These are phyloP conservation scores for Limenitis camilla DNA, from an alignment of 2,888 invertebrate species.

Conservation along the genomic window DNA sequence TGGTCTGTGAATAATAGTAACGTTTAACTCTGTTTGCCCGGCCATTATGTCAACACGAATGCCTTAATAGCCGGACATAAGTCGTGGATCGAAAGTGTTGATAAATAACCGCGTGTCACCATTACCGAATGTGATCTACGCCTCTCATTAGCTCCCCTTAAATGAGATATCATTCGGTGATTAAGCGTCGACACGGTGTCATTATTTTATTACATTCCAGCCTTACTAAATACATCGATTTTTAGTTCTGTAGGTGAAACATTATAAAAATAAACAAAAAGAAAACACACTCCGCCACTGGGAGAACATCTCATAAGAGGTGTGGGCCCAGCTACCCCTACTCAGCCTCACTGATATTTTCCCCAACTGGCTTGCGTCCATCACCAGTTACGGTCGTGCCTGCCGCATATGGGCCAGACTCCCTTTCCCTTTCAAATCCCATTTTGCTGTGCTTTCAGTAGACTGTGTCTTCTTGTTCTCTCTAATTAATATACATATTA, in stretches of 20 bases:
- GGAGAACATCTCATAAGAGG: too few relatives aligned
- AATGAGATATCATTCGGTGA: slow-evolving; percentile 67
- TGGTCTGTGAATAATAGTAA: slow-evolving; percentile 43
- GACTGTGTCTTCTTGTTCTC: too few relatives aligned
- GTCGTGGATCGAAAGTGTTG: slow-evolving; percentile 68
- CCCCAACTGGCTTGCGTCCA: too few relatives aligned
- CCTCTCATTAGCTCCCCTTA: slow-evolving; percentile 65
- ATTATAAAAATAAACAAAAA: too few relatives aligned
- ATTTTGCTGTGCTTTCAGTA: too few relatives aligned
- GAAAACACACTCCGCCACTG: too few relatives aligned
- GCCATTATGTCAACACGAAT: slow-evolving; percentile 69
- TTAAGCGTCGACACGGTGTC: slow-evolving; percentile 52
- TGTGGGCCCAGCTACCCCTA: too few relatives aligned
- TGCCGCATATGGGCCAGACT: too few relatives aligned
- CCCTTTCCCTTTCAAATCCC: too few relatives aligned
- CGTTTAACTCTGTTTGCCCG: slow-evolving; percentile 58
- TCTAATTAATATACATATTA: too few relatives aligned
- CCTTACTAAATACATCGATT: slow-evolving; percentile 28
- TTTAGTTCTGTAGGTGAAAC: background rate
- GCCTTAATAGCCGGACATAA: slow-evolving; percentile 61
- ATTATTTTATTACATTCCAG: slow-evolving; percentile 70
- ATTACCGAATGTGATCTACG: slow-evolving; percentile 70
- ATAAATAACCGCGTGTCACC: slow-evolving; percentile 63
- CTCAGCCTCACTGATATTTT: too few relatives aligned
- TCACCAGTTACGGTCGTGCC: too few relatives aligned